These are phyloP conservation scores for Epinotia demarniana DNA, from an alignment of 2,888 invertebrate species.

Conservation along the genomic window DNA sequence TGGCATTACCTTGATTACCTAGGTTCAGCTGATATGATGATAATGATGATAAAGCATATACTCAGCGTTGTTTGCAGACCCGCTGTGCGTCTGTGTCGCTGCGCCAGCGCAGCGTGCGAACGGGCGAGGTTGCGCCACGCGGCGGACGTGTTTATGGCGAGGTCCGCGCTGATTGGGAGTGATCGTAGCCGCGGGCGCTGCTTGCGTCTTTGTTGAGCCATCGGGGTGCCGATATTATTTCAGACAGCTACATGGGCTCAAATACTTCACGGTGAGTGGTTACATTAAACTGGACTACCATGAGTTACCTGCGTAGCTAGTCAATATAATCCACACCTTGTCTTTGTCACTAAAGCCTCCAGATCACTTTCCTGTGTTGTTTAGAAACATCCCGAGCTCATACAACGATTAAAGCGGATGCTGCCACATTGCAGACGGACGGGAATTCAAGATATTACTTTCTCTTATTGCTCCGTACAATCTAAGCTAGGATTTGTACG, in stretches of 20 bases:
- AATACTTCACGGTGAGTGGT: slow-evolving; percentile 3
- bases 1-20: not conserved
- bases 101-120: slow-evolving; percentile 27
- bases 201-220: slow-evolving; percentile 17
- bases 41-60: no score
- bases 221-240: not conserved
- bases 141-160: slow-evolving; percentile 36
- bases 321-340: no score
- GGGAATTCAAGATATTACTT: not conserved
- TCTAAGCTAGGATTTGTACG: not conserved
- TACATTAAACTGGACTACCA: not conserved
- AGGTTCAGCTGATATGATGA: no score
- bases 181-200: slow-evolving; percentile 27
- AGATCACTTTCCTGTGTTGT: no score
- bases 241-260: slow-evolving; percentile 1
- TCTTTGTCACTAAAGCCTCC: no score
- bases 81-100: slow-evolving; percentile 5
- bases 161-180: slow-evolving; percentile 30
- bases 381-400: no score
- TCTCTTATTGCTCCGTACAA: not conserved
- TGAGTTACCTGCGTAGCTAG: no score
- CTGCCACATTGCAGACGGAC: no score
- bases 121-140: slow-evolving; percentile 26
- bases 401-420: no score
- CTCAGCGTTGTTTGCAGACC: not conserved